Evolutionary conservation across 2,888 invertebrate species (phyloP).

Genomic region (Heterodera filipjevi): DNA sequence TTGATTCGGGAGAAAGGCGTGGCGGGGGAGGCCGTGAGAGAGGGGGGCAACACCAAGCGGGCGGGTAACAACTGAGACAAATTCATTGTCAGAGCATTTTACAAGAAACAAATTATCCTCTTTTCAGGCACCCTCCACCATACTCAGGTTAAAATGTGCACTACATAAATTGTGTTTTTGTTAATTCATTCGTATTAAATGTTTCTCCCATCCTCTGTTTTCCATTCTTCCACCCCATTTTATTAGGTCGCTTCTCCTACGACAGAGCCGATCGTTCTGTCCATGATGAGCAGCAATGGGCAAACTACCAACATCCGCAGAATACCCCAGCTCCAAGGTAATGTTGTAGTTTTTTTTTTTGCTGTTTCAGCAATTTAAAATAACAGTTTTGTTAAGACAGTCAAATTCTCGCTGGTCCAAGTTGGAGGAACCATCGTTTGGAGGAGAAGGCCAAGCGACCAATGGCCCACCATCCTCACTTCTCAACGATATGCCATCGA

Average conservation of each 20-base stretch:
- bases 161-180: too few relatives aligned
- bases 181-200: background rate
- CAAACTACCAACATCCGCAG: constrained; percentile 14
- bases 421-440: constrained; percentile 16
- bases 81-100: too few relatives aligned
- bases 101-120: background rate
- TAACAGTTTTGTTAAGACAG: background rate
- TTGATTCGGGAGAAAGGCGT: constrained; percentile 33
- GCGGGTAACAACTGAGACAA: background rate
- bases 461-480: background rate
- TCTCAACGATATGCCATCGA: constrained; percentile 10
- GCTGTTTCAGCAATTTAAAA: background rate
- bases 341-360: background rate
- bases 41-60: constrained; percentile 1
- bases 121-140: constrained; percentile 33
- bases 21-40: constrained; percentile 27
- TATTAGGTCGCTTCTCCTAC: constrained; percentile 45
- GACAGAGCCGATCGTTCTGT: constrained; percentile 42
- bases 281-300: constrained; percentile 49
- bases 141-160: constrained; percentile 36
- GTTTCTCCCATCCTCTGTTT: background rate
- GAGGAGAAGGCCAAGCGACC: constrained; percentile 8
- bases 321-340: background rate
- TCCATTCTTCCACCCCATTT: background rate
- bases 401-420: constrained; percentile 32